Percentiles rank a stretch among this genome's conserved stretches.
These are phyloP conservation scores for Gouania willdenowi DNA, from an alignment of 2,797 vertebrate species.

Conservation along the genomic window DNA sequence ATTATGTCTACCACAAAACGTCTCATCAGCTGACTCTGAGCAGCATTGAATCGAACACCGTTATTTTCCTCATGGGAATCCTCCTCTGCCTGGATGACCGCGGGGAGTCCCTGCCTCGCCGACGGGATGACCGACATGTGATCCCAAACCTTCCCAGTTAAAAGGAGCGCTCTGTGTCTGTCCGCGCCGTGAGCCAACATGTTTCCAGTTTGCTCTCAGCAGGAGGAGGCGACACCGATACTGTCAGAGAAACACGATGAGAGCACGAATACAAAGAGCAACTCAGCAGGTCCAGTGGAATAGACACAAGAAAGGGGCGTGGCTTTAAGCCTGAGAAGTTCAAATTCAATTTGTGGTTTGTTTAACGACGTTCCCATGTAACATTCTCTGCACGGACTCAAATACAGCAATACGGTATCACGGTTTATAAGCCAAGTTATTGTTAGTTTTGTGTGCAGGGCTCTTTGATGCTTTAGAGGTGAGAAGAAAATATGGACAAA, in stretches of 20 bases:
- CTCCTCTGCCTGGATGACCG: constrained; percentile 33
- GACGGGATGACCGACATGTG: constrained; percentile 47
- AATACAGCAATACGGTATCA: too few relatives aligned
- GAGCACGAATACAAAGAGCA: constrained; percentile 42
- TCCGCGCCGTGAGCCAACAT: constrained; percentile 29
- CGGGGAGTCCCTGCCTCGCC: constrained; percentile 21
- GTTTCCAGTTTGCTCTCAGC: constrained; percentile 67
- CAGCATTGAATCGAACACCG: constrained; percentile 39
- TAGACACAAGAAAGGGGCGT: constrained; percentile 24
- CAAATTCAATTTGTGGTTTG: too few relatives aligned
- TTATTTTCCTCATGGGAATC: constrained; percentile 59
- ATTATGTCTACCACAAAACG: constrained; percentile 57
- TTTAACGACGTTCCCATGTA: too few relatives aligned
- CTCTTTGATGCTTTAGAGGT: too few relatives aligned
- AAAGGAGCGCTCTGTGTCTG: constrained; percentile 39
- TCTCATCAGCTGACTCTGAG: constrained; percentile 52
- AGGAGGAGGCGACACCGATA: constrained; percentile 58
- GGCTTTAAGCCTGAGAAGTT: too few relatives aligned
- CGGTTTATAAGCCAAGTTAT: too few relatives aligned
- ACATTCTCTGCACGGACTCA: too few relatives aligned
- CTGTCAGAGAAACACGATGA: constrained; percentile 55
- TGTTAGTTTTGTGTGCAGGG: too few relatives aligned
- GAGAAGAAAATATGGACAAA: too few relatives aligned
- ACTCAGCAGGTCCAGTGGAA: constrained; percentile 20
- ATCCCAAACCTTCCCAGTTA: constrained; percentile 43